Conservation (phyloP, 2,797 vertebrate species). For the Scolopax bukidnonensis region DNA sequence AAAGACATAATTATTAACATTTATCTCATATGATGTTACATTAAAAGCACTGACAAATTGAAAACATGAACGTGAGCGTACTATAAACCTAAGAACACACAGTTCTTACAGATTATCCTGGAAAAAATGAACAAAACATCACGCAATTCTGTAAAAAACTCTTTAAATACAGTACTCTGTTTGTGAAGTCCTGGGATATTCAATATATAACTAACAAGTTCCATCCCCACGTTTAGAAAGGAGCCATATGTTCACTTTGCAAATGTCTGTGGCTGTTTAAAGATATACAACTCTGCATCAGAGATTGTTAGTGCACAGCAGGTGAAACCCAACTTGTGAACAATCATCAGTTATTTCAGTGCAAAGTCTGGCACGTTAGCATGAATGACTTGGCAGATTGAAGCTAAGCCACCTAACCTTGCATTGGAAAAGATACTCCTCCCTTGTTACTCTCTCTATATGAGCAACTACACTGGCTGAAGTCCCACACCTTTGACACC, state of each 20-base stretch:
- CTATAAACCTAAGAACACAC: not conserved
- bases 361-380: constrained; percentile 24
- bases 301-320: not conserved
- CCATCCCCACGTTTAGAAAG: not conserved
- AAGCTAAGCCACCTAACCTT: not conserved
- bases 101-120: not conserved
- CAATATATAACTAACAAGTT: not conserved
- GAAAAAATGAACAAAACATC: not conserved
- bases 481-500: not conserved
- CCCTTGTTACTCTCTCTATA: not conserved
- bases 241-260: constrained; percentile 11
- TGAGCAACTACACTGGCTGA: not conserved
- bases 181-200: not conserved
- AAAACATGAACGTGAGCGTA: not conserved
- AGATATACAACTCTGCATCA: constrained; percentile 8
- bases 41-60: not conserved
- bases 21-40: not conserved
- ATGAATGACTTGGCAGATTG: not conserved
- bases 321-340: constrained; percentile 46
- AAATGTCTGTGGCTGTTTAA: not conserved
- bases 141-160: not conserved
- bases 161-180: not conserved
- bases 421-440: not conserved
- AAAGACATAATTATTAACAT: not conserved
- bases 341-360: not conserved